These are phyloP conservation scores for Carcharodon carcharias DNA, from an alignment of 2,797 vertebrate species.

Conservation along the genomic window DNA sequence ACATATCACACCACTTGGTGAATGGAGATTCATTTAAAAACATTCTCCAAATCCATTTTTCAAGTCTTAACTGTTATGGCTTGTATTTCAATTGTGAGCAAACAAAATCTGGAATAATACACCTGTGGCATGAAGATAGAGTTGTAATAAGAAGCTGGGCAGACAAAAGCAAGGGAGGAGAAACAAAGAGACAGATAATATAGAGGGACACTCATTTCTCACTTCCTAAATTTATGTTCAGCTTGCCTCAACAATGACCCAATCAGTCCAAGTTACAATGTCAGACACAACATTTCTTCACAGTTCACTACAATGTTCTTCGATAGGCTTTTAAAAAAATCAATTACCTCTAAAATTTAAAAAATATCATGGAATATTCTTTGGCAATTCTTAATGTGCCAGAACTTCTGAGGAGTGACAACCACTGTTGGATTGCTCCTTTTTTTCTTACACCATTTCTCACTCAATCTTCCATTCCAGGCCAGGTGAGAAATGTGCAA, in stretches of 20 bases:
- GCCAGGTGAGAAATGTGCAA: no score
- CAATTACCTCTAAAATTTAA: not conserved
- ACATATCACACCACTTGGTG: not conserved
- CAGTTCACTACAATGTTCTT: not conserved
- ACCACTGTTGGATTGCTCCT: no score
- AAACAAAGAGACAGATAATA: not conserved
- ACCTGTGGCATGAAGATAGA: not conserved
- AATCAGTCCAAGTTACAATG: not conserved
- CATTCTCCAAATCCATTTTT: not conserved
- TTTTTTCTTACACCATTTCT: no score
- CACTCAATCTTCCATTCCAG: no score
- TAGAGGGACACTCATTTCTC: not conserved
- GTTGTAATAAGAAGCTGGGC: not conserved
- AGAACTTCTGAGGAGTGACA: no score
- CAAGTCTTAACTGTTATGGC: not conserved
- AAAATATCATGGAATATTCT: not conserved
- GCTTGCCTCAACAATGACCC: not conserved
- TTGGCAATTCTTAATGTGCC: not conserved
- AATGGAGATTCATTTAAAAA: not conserved
- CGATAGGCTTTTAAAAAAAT: not conserved
- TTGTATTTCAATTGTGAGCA: not conserved
- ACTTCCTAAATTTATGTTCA: not conserved
- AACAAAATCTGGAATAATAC: not conserved
- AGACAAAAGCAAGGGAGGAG: not conserved
- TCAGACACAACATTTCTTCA: not conserved